Evolutionary conservation across 2,888 invertebrate genomes (phyloP).

Genomic region (Agriotes lineatus): DNA sequence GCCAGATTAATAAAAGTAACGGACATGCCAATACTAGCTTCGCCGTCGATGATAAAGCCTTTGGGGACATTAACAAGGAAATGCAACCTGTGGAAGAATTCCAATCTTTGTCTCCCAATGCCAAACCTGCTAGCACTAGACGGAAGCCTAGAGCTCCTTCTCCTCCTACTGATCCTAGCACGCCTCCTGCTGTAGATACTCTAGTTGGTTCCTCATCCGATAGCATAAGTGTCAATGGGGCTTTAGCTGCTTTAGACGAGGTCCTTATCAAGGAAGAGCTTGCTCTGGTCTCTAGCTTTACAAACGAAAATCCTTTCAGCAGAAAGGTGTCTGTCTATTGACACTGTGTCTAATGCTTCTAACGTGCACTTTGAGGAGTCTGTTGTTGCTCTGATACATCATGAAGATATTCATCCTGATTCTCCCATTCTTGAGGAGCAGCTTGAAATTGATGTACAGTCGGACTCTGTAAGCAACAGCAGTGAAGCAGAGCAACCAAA

Average conservation of each 20-base stretch:
- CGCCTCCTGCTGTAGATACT: no score
- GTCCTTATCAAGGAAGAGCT: conserved; percentile 44
- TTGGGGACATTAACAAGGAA: conserved; percentile 53
- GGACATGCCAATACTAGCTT: conserved; percentile 33
- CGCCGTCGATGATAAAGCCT: neutral
- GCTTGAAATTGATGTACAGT: neutral
- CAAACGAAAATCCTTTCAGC: conserved; percentile 42
- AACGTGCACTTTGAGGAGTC: conserved; percentile 64
- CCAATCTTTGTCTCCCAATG: conserved; percentile 61
- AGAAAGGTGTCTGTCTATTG: conserved; percentile 55
- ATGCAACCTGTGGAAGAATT: conserved; percentile 66
- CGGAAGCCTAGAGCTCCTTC: conserved; percentile 67
- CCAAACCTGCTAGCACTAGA: conserved; percentile 64
- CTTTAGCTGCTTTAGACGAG: conserved; percentile 47
- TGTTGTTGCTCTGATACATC: conserved; percentile 72
- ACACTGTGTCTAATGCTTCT: conserved; percentile 52
- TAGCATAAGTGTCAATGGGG: conserved; percentile 37
- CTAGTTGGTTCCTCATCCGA: conserved; percentile 13
- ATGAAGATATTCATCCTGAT: conserved; percentile 65
- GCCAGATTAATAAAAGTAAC: conserved; percentile 26
- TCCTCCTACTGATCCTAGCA: conserved; percentile 54
- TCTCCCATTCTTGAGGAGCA: conserved; percentile 34
- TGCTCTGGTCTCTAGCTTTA: conserved; percentile 20
- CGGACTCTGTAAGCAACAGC: no score
- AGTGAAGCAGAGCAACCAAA: no score